Conservation (phyloP, 2,888 invertebrate species). For the Pecten maximus region DNA sequence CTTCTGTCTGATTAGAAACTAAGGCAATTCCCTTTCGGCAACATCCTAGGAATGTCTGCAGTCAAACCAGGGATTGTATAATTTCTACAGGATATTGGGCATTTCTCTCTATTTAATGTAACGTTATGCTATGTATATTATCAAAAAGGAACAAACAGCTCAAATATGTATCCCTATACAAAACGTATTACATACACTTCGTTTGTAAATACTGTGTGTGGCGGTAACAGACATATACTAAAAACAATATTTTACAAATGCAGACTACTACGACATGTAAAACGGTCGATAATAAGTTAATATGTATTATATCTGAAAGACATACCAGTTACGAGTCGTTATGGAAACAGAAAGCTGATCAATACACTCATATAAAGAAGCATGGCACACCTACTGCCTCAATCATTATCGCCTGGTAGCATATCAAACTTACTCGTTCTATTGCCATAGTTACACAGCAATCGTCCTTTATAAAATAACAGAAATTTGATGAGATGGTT, state of each 20-base stretch:
- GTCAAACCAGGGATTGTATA: too few relatives aligned
- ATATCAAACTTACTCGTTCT: not conserved
- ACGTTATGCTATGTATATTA: too few relatives aligned
- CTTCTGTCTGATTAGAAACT: too few relatives aligned
- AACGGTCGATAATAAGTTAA: not conserved
- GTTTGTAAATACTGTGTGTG: too few relatives aligned
- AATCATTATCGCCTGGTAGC: not conserved
- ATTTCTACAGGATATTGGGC: too few relatives aligned
- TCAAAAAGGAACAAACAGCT: too few relatives aligned
- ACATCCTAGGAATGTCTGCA: too few relatives aligned
- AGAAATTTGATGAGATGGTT: not conserved
- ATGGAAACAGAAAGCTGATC: slow-evolving; percentile 13
- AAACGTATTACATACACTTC: too few relatives aligned
- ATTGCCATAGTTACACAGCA: not conserved
- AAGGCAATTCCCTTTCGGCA: too few relatives aligned
- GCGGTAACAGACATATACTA: not conserved
- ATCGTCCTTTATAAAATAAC: not conserved
- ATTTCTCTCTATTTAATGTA: too few relatives aligned
- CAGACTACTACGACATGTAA: not conserved
- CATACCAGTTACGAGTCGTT: not conserved
- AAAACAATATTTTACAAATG: not conserved
- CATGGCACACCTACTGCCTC: not conserved
- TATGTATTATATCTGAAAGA: not conserved
- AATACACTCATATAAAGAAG: not conserved
- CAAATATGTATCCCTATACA: too few relatives aligned